Evolutionary conservation across 1,140 invertebrate genomes (phyloP).

Genomic region (Dufourea novaeangliae): DNA sequence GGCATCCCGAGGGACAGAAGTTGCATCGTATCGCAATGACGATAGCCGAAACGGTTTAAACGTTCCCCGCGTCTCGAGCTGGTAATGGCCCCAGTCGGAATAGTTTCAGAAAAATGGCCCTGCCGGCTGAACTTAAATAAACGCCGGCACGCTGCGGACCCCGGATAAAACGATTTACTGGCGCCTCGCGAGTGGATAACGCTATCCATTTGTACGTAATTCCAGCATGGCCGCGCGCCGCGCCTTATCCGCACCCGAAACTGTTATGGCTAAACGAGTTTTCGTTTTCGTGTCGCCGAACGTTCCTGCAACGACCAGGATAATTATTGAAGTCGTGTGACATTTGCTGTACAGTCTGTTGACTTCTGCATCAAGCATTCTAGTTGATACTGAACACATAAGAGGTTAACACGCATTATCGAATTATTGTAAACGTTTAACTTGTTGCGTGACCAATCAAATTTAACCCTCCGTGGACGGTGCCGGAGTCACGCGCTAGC

Average conservation of each 20-base stretch:
- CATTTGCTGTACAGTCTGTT: too few relatives aligned
- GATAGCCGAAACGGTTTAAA: slow-evolving; percentile 69
- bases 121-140: slow-evolving; percentile 73
- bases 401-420: too few relatives aligned
- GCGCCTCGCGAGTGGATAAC: slow-evolving; percentile 69
- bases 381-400: too few relatives aligned
- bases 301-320: not conserved
- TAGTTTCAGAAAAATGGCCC: slow-evolving; percentile 76
- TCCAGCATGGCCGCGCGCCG: slow-evolving; percentile 59
- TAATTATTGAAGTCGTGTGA: not conserved
- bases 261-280: slow-evolving; percentile 63
- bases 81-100: slow-evolving; percentile 74
- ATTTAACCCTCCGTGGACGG: too few relatives aligned
- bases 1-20: slow-evolving; percentile 68
- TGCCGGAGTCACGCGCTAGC: too few relatives aligned
- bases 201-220: slow-evolving; percentile 74
- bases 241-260: slow-evolving; percentile 62
- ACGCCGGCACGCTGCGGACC: slow-evolving; percentile 56
- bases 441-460: too few relatives aligned
- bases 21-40: slow-evolving; percentile 68
- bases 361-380: too few relatives aligned
- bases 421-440: too few relatives aligned
- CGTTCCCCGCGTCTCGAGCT: slow-evolving; percentile 59
- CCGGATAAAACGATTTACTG: slow-evolving; percentile 77
- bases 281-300: slow-evolving; percentile 28